Evolutionary conservation across 2,888 invertebrate species (phyloP), one percentile per base, ranked within the genome.

Genomic region (Tetranychus truncatus): DNA sequence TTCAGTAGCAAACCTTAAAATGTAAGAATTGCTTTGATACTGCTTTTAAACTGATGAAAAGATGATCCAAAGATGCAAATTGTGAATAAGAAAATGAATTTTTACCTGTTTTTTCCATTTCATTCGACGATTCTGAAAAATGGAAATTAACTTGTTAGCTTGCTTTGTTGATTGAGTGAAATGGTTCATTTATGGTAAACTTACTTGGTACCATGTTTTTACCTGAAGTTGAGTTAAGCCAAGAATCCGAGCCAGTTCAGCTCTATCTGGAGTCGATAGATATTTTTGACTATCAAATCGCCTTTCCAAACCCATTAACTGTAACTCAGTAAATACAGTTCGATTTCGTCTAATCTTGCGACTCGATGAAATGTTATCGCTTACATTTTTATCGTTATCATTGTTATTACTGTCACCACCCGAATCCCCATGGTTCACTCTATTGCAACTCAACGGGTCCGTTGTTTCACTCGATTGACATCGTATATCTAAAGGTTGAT

Each of bases 101-200:
- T 45, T 77, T 76, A 83, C 84, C 81, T 83, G 82, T 79, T 84
- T 84, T 78, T 84, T 84, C 84, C 84, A 84, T 78, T 84, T 84
- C 84, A 84, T 84, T 71, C 84, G 78, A 71, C 84, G 77, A 79
- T 84, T 84, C 79, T 73, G 18, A 21, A 8, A 73, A 15, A 20
- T 5, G 20, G 1, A 65, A n/a, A 6, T 46, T 46, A 65, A 20
- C 15, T 24, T 24, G 24, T 34, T 72, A 45, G 9, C 1, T 15
- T 15, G 2, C 69, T 24, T 69, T 69, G 11, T 69, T 9, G 20
- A 6, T 15, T 1, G 7, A 7, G 55, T 55, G 34, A 8, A 11
- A 18, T 69, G 11, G 69, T 15, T 5, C 6, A 15, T 55, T 2
- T 9, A 24, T 24, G 71, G 24, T 20, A 9, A 18, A 55, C 73